phyloP scores from a whole-genome alignment of 2,113 vertebrate species.

The Rhombomys opimus region DNA sequence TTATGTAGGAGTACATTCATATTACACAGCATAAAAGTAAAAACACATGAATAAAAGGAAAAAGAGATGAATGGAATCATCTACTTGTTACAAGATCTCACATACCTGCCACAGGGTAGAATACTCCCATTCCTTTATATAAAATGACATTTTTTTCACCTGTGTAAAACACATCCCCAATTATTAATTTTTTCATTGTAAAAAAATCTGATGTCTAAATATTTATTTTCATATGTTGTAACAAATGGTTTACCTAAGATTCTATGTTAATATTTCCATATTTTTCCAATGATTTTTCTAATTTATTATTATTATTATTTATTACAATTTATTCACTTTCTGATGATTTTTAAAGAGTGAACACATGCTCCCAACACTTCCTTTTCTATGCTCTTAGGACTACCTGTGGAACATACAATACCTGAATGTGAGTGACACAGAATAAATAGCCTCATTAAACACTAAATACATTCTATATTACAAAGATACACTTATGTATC shows the following conservation, averaged over 20 bases:
- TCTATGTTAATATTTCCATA: neutral
- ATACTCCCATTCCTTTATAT: neutral
- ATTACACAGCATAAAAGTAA: neutral
- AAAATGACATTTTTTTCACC: neutral
- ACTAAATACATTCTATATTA: neutral
- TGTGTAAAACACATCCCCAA: neutral
- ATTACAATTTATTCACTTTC: neutral
- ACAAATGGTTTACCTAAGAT: neutral
- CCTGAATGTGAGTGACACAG: neutral
- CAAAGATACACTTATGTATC: neutral
- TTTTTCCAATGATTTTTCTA: too few species aligned
- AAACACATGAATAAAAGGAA: neutral
- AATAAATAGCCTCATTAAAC: neutral
- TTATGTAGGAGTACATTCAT: neutral
- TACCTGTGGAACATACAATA: too few species aligned
- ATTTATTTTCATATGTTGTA: neutral
- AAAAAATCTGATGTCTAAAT: neutral
- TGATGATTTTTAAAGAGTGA: neutral
- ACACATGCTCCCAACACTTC: neutral
- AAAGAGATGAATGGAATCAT: neutral
- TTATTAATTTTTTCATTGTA: neutral
- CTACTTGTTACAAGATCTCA: neutral
- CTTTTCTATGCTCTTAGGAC: neutral
- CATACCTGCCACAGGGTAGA: neutral
- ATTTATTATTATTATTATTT: too few species aligned